Evolutionary conservation across 1,140 invertebrate species (phyloP), one percentile per base, ranked within the genome.

Genomic region (Drosophila trapezifrons): DNA sequence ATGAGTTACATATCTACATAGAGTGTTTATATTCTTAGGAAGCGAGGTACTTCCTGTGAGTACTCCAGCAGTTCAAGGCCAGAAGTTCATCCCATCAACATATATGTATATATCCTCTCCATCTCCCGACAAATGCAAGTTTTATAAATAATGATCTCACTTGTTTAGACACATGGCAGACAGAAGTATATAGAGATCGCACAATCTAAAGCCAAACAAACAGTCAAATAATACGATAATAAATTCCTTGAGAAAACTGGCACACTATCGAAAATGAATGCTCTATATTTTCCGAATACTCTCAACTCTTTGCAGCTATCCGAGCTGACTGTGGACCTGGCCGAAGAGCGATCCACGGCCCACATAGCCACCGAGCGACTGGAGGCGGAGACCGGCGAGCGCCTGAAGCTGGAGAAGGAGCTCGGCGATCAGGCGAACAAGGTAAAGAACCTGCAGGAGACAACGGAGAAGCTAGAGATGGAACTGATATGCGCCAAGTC

Each of bases 271-370:
- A 70, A 35, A 35, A 73, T 72, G 43, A 35, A 37, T 72, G 18
- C 52, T 76, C 78, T 69, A 72, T 77, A 60, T 70, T 80, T 84
- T 64, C n/a, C 22, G 10, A 20, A 38, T 40, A 18, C 25, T 17
- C 18, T 18, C 4, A 10, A 25, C 10, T 52, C 52, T 56, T 94
- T 93, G 32, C 93, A 98, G 98, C 92, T 98, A 90, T 96, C 96
- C 80, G 97, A 98, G 92, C 95, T 98, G 92, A 96, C 96, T 38
- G 97, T 96, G 35, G 98, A 99, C 91, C 93, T 98, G 60, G 95
- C 96, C 4, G 98, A 98, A 87, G 98, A 99, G 91, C 96, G 98
- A 78, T 96, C 97, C 9, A 97, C 97, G 0, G 96, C 97, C 6
- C 96, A 96, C 9, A 93, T 98, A 63, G 97, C 97, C 0, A 95